These are phyloP conservation scores for Linyphia triangularis DNA, from an alignment of 2,888 invertebrate genomes.

Conservation along the genomic window DNA sequence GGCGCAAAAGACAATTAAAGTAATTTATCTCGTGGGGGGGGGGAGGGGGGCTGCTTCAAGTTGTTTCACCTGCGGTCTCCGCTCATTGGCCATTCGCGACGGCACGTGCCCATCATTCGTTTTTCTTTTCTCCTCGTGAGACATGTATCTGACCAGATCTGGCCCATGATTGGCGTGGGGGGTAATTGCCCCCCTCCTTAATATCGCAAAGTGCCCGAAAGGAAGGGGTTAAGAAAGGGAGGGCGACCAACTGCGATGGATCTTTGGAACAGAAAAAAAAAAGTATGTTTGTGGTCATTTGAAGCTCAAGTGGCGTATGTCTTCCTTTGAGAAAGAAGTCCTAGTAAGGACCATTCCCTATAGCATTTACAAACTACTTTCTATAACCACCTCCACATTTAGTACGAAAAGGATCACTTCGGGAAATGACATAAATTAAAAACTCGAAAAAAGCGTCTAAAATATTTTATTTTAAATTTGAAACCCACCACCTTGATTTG, in stretches of 20 bases:
- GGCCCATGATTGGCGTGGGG: slow-evolving; percentile 35
- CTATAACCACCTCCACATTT: too few species aligned
- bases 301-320: too few species aligned
- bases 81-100: slow-evolving; percentile 58
- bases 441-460: too few species aligned
- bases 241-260: background rate
- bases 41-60: slow-evolving; percentile 41
- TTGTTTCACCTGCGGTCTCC: slow-evolving; percentile 48
- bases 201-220: slow-evolving; percentile 51
- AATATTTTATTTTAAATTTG: too few species aligned
- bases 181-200: slow-evolving; percentile 31
- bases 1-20: slow-evolving; percentile 55
- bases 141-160: slow-evolving; percentile 31
- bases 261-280: too few species aligned
- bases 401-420: too few species aligned
- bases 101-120: slow-evolving; percentile 55
- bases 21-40: slow-evolving; percentile 43
- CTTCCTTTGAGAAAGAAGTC: too few species aligned
- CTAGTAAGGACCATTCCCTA: too few species aligned
- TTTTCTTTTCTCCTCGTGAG: slow-evolving; percentile 46
- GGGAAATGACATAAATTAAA: too few species aligned
- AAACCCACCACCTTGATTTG: too few species aligned
- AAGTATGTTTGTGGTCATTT: too few species aligned
- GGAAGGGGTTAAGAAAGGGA: slow-evolving; percentile 57
- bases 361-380: too few species aligned